Evolutionary conservation across 2,888 invertebrate species (phyloP).

Genomic region (Gnatocerus cornutus): DNA sequence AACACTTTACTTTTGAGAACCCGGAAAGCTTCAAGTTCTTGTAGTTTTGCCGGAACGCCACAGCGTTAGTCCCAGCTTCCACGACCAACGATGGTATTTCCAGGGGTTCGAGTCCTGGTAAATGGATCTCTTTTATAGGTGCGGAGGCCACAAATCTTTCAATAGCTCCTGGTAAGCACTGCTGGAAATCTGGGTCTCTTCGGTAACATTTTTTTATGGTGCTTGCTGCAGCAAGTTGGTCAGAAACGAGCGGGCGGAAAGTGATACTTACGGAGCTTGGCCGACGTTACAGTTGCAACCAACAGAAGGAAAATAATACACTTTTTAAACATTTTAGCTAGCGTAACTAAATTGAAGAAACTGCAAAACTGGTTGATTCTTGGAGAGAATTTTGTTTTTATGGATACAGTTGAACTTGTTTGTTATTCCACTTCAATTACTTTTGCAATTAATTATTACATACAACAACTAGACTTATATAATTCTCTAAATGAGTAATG

Average conservation of each 20-base stretch:
- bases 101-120: conserved; percentile 6
- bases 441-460: too few species aligned
- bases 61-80: neutral
- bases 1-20: neutral
- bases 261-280: conserved; percentile 6
- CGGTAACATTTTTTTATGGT: conserved; percentile 20
- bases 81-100: conserved; percentile 14
- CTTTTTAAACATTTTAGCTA: too few species aligned
- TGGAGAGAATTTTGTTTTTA: too few species aligned
- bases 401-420: too few species aligned
- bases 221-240: conserved; percentile 2
- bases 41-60: conserved; percentile 27
- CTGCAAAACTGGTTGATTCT: too few species aligned
- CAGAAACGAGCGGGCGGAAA: neutral
- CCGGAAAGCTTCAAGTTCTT: conserved; percentile 20
- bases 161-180: conserved; percentile 8
- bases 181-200: neutral
- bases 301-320: too few species aligned
- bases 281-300: neutral
- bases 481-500: too few species aligned
- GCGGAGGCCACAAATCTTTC: neutral
- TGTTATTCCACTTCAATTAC: too few species aligned
- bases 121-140: neutral
- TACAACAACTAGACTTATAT: too few species aligned
- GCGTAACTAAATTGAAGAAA: too few species aligned